A percentile compares a stretch with the other conserved stretches of the same genome.
Conservation (phyloP, 2,113 vertebrate genomes). For the Myanophis thanlyinensis region DNA sequence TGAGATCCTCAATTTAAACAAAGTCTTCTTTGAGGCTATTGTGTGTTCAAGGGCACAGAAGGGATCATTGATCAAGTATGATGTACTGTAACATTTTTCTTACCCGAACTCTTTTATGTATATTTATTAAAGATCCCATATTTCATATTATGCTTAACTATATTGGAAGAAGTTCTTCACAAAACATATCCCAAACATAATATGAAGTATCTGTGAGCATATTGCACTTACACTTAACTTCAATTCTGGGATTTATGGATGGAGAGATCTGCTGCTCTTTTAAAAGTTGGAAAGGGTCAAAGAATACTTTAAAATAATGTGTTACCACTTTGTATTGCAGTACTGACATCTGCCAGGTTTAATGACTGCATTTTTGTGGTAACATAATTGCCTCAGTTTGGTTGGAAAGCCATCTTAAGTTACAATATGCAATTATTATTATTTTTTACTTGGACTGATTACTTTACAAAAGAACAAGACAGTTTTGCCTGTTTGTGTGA, state of each 20-base stretch:
- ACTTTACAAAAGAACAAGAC: conserved; percentile 40
- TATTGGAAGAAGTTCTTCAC: conserved; percentile 62
- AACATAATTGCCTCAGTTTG: neutral
- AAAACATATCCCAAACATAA: conserved; percentile 65
- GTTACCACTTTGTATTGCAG: neutral
- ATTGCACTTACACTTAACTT: conserved; percentile 60
- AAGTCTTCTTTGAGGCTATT: conserved; percentile 65
- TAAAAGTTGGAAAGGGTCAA: conserved; percentile 48
- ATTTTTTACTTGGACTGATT: conserved; percentile 25
- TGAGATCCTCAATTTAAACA: conserved; percentile 72
- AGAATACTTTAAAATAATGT: conserved; percentile 14
- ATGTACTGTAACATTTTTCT: conserved; percentile 67
- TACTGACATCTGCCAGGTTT: conserved; percentile 21
- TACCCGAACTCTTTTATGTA: conserved; percentile 67
- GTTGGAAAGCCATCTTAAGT: conserved; percentile 11
- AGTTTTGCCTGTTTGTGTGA: conserved; percentile 31
- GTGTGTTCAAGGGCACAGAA: conserved; percentile 69
- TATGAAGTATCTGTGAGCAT: conserved; percentile 58
- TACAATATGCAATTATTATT: conserved; percentile 40
- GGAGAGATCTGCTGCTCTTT: conserved; percentile 52
- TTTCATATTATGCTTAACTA: conserved; percentile 65
- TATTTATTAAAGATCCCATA: conserved; percentile 70
- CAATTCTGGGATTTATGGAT: conserved; percentile 53
- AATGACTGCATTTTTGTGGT: conserved; percentile 22
- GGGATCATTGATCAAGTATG: conserved; percentile 71